Evolutionary conservation across 2,888 invertebrate genomes (phyloP), one percentile per base, ranked within the genome.

Genomic region (Cheilosia pagana): DNA sequence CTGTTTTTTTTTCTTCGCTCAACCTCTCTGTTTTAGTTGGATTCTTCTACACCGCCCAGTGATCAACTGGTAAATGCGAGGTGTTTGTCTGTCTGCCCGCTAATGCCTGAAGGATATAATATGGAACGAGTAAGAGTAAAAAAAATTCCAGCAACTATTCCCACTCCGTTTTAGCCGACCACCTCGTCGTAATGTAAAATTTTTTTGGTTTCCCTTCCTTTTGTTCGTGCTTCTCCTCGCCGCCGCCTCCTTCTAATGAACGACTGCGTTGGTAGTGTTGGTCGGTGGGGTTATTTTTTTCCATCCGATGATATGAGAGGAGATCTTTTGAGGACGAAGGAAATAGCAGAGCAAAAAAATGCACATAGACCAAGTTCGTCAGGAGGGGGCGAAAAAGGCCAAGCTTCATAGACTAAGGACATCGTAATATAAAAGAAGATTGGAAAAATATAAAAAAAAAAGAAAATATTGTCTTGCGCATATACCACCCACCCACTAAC

Each of bases 11-110:
- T n/a, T n/a, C n/a, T n/a, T n/a, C n/a, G n/a, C 3, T 41, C 31
- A 19, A 6, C 14, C 28, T 10, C 50, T 35, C 23, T 57, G 23
- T 72, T n/a, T 52, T 16, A 57, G 6, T 45, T 21, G 21, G 6
- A 45, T 53, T 72, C 62, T 67, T 52, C 48, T 57, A 14, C 21
- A 41, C 65, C 48, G 21, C 60, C 35, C 60, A 53, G 52, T 68
- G 77, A 77, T 68, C 77, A 77, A 77, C 77, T 77, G 62, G 77
- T 77, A 77, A 70, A 68, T 62, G 68, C 62, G 68, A 70, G 77
- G 77, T 77, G 68, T 68, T 68, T 77, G 76, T 70, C 77, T 77
- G 68, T 62, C 77, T 77, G 25, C 68, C 68, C 68, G 35, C 67
- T 68, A 68, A 68, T 76, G 68, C 76, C 68, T 28, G 35, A 60